A percentile compares a stretch with the other conserved stretches of the same genome.
Conservation (phyloP, 2,797 vertebrate genomes). For the Ctenosaura bakeri region DNA sequence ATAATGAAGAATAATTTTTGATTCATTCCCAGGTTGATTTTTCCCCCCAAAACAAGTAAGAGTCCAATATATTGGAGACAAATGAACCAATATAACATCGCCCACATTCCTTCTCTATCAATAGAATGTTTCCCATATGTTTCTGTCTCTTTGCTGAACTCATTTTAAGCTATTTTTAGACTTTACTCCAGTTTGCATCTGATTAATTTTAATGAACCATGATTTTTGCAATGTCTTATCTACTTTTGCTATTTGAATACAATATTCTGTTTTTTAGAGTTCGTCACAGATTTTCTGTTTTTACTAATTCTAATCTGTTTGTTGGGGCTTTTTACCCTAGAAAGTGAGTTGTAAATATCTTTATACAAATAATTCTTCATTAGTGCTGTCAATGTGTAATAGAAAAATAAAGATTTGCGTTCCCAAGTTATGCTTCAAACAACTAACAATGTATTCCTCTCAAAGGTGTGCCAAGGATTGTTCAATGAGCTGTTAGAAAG, state of each 20-base stretch:
- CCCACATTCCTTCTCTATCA: background rate
- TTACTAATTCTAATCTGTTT: no score
- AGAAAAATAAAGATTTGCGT: background rate
- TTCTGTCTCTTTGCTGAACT: background rate
- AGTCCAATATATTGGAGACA: background rate
- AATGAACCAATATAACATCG: background rate
- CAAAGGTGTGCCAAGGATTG: slow-evolving; percentile 92
- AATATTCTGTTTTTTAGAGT: no score
- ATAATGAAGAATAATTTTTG: background rate
- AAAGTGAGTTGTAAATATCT: no score
- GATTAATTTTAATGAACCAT: background rate
- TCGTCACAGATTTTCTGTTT: no score
- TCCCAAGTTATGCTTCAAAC: background rate
- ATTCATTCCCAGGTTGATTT: background rate
- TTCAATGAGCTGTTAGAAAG: slow-evolving; percentile 87
- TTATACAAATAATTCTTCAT: background rate
- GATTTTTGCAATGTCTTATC: background rate
- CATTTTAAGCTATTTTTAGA: background rate
- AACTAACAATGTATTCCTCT: slow-evolving; percentile 27
- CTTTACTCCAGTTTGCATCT: background rate
- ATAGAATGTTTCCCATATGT: background rate
- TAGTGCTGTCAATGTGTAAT: background rate
- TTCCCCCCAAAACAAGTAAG: background rate
- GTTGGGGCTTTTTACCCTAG: no score
- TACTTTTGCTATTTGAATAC: background rate